Conservation (phyloP, 2,888 invertebrate species). For the Nineta flava region DNA sequence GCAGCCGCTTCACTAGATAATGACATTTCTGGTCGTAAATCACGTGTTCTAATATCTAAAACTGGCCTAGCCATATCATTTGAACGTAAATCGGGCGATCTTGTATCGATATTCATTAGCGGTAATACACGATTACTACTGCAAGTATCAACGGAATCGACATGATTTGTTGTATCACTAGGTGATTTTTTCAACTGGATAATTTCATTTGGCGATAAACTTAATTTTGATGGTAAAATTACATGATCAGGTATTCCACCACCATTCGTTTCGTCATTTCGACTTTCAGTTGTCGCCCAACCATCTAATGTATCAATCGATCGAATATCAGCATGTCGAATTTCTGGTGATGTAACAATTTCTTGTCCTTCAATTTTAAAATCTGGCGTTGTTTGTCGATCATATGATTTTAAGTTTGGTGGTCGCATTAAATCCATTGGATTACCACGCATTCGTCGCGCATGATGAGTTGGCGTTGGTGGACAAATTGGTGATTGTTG, state of each 20-base stretch:
- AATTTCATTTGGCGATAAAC: constrained; percentile 16
- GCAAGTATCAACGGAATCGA: constrained; percentile 16
- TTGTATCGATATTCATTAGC: constrained; percentile 30
- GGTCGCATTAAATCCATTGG: constrained; percentile 22
- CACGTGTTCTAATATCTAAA: constrained; percentile 16
- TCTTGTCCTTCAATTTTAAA: constrained; percentile 20
- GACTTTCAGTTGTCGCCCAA: constrained; percentile 11
- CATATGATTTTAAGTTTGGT: constrained; percentile 37
- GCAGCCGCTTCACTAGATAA: constrained; percentile 24
- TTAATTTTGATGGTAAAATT: constrained; percentile 20
- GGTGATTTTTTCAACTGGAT: not conserved
- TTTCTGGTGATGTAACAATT: constrained; percentile 25
- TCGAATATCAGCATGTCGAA: constrained; percentile 26
- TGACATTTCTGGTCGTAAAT: constrained; percentile 19
- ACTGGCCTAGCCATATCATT: constrained; percentile 16
- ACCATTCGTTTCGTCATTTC: not conserved
- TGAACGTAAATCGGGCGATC: constrained; percentile 25
- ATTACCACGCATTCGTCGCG: constrained; percentile 43
- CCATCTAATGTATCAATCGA: constrained; percentile 21
- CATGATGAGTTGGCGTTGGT: constrained; percentile 78
- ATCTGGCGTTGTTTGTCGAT: constrained; percentile 14
- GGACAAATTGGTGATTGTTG: constrained; percentile 52
- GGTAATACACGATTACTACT: not conserved
- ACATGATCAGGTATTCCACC: constrained; percentile 4
- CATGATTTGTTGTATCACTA: constrained; percentile 27